Percentiles rank a stretch among this genome's conserved stretches.
Conservation (phyloP, 1,140 invertebrate species). For the Sarcophaga bullata region DNA sequence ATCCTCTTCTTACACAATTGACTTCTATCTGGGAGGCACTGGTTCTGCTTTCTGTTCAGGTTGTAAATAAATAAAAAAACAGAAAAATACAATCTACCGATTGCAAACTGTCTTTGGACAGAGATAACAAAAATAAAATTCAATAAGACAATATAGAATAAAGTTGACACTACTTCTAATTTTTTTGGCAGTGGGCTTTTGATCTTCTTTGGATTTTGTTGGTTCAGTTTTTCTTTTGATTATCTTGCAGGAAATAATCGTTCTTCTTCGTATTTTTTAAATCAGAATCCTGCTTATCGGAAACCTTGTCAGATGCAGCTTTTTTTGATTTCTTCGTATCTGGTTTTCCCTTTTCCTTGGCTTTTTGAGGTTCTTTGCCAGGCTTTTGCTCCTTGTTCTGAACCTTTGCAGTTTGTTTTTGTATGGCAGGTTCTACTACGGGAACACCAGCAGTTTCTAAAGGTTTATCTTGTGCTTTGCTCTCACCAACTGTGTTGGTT, state of each 20-base stretch:
- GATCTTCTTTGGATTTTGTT: neutral
- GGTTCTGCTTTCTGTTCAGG: too few species aligned
- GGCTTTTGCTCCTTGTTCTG: neutral
- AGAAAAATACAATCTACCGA: too few species aligned
- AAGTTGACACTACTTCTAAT: too few species aligned
- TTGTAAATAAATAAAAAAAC: too few species aligned
- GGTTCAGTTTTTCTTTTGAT: neutral
- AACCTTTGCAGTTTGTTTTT: neutral
- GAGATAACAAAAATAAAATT: too few species aligned
- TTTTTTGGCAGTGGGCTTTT: neutral
- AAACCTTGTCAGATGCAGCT: too few species aligned
- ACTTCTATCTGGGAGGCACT: too few species aligned
- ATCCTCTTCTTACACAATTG: too few species aligned
- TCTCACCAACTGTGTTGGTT: neutral
- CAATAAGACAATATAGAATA: too few species aligned
- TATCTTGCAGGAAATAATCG: neutral
- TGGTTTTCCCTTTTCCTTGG: slow-evolving; percentile 39
- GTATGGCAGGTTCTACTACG: neutral
- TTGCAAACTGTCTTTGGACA: too few species aligned
- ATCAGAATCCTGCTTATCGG: too few species aligned
- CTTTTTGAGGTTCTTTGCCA: neutral
- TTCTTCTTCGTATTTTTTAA: neutral
- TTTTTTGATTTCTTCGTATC: neutral
- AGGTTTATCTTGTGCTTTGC: neutral
- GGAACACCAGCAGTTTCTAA: neutral